Conservation (phyloP, 2,113 vertebrate genomes). For the Lamprologus callipterus region DNA sequence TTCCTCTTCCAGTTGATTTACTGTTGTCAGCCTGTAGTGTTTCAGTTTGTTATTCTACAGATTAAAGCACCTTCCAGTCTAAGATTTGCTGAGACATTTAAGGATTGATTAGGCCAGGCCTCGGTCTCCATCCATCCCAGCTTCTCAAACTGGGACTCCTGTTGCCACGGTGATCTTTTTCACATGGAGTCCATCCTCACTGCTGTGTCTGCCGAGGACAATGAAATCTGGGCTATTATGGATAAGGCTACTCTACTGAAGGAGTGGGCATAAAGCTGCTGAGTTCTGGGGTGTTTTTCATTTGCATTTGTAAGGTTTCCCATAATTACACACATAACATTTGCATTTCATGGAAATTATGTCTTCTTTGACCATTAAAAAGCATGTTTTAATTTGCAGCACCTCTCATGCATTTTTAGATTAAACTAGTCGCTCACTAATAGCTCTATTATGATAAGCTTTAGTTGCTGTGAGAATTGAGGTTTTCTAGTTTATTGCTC, state of each 20-base stretch:
- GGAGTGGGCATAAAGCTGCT: constrained; percentile 17
- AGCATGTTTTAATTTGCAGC: neutral
- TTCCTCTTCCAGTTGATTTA: neutral
- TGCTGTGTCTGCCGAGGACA: constrained; percentile 40
- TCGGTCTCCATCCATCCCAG: constrained; percentile 30
- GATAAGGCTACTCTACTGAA: constrained; percentile 30
- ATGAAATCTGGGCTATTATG: constrained; percentile 48
- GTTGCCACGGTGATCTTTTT: constrained; percentile 68
- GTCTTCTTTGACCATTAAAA: neutral
- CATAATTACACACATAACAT: constrained; percentile 10
- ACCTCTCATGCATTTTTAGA: neutral
- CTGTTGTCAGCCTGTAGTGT: neutral
- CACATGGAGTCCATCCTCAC: constrained; percentile 52
- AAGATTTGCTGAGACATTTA: constrained; percentile 18
- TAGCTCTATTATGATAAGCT: neutral
- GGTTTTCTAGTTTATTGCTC: neutral
- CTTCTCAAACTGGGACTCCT: constrained; percentile 52
- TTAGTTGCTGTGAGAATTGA: neutral
- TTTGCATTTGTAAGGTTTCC: constrained; percentile 53
- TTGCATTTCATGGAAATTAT: constrained; percentile 37
- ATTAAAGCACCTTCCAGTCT: neutral
- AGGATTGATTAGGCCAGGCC: constrained; percentile 32
- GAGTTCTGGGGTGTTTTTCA: constrained; percentile 12
- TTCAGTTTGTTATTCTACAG: neutral
- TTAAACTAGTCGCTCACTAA: neutral